Base-by-base conservation (phyloP, 2,113 vertebrate species). In the Psittacara wagleri region DNA sequence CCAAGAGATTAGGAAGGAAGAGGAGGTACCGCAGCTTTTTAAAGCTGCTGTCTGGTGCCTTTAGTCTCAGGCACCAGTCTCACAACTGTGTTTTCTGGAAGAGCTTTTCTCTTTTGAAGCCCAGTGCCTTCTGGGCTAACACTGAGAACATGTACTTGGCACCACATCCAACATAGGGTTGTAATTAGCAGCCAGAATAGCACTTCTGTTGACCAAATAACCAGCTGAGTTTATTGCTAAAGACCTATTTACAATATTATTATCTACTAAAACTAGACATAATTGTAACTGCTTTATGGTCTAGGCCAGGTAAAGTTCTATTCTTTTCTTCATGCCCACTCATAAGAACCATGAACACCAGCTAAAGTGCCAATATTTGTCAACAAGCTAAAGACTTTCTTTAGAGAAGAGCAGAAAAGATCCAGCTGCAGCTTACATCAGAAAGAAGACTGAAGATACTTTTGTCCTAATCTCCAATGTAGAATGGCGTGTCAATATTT, bases 81-180 rank as follows among this genome's bases (percentile, higher is more conserved):
- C 66, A 75, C 57, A 94, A 81, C 44, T n/a, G 78, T 41, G 43
- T 89, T 76, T 77, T 84, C 78, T 91, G 83, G 86, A 92, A 85
- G 29, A 95, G 39, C 66, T 95, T 94, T 95, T 90, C 73, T 92
- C 92, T 86, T 93, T 90, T 89, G 88, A 88, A 94, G 92, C 86
- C 37, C 59, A 83, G 33, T 93, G 74, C 86, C 96, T 94, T 94
- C 94, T 97, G 88, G 83, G 83, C 67, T 95, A 76, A 82, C 33
- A 70, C 31, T 74, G 63, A 72, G 93, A 94, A 86, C 78, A 82
- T 59, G 81, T 75, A 48, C 67, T 92, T 95, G 89, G 86, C 70
- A 76, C 27, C 44, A n/a, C 62, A 84, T 46, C 74, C 62, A 91
- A 77, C 77, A 92, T 1, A 69, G 67, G 77, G 62, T 52, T 96